Base-by-base conservation (phyloP, 2,888 invertebrate genomes). In the Callyntrura sp. region DNA sequence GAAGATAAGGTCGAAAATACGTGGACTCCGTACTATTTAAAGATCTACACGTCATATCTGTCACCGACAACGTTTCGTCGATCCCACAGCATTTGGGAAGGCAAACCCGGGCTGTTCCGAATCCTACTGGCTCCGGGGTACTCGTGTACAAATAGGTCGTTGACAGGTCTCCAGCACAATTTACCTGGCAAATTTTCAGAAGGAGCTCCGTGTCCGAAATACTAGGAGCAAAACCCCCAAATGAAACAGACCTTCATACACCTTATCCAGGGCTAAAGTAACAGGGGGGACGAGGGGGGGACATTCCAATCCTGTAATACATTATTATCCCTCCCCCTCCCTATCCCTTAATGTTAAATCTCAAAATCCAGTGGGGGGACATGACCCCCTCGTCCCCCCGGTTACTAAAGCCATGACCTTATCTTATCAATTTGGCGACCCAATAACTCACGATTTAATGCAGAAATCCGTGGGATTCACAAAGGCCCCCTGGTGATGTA, bases 1-100 rank as follows among this genome's bases (percentile, higher is more conserved):
- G 62, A 8, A 81, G 35, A 57, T 43, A 81, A 4, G 81, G 81
- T 0, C 60, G 4, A 17, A 81, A 81, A 23, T 81, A 81, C 11
- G 4, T 55, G 0, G 81, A 14, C n/a, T 81, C 81, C 4, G 35
- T 43, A 14, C 62, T n/a, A n/a, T 81, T 81, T 14, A 81, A 62
- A 5, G 43, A 35, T 9, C 81, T n/a, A 11, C 81, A 81, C 5
- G 68, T 35, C 0, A 6, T 0, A 45, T 76, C 76, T 1, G 1
- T 25, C 5, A 55, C 2, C 1, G 11, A 14, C 0, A 78, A 14
- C 0, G 73, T 48, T 20, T 73, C 73, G 12, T 73, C 73, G 5
- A 45, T 20, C 1, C 73, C 73, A 20, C 73, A 73, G 14, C 73
- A 73, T 20, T 73, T 73, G 0, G 73, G 73, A 48, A 73, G 8